A percentile compares a stretch with the other conserved stretches of the same genome.
phyloP scores from a whole-genome alignment of 2,113 vertebrate species.

The Scytalopus superciliaris region DNA sequence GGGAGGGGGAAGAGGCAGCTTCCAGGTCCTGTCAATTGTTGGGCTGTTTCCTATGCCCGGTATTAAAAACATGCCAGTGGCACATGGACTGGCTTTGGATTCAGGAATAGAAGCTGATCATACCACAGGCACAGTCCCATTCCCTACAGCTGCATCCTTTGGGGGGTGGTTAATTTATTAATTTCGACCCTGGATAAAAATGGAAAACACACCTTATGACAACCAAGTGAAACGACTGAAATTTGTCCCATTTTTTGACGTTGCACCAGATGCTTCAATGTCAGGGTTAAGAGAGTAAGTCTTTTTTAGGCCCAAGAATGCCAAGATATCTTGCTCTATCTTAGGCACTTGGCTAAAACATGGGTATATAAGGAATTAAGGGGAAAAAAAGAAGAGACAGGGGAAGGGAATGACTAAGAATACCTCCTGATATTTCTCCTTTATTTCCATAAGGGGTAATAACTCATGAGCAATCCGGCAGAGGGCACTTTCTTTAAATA shows the following conservation, averaged over 20 bases:
- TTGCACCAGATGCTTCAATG: conserved; percentile 15
- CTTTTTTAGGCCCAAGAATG: conserved; percentile 66
- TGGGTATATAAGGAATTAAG: conserved; percentile 80
- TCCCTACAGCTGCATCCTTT: background rate
- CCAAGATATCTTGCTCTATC: conserved; percentile 69
- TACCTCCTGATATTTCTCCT: conserved; percentile 73
- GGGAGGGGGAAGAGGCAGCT: background rate
- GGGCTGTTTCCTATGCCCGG: background rate
- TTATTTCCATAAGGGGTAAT: conserved; percentile 86
- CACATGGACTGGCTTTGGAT: background rate
- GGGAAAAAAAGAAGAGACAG: conserved; percentile 65
- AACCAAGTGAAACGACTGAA: background rate
- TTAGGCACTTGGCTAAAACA: conserved; percentile 67
- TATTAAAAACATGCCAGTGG: background rate
- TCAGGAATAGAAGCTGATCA: background rate
- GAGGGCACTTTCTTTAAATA: conserved; percentile 83
- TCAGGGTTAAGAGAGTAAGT: conserved; percentile 28
- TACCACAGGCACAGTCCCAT: background rate
- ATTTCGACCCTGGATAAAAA: background rate
- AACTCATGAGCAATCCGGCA: conserved; percentile 74
- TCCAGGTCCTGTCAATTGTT: background rate
- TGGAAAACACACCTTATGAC: background rate
- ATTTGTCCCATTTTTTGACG: background rate
- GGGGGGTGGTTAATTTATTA: background rate
- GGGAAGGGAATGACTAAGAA: conserved; percentile 79